These are phyloP conservation scores for Buceros bicornis DNA, from an alignment of 2,797 vertebrate species.

Conservation along the genomic window DNA sequence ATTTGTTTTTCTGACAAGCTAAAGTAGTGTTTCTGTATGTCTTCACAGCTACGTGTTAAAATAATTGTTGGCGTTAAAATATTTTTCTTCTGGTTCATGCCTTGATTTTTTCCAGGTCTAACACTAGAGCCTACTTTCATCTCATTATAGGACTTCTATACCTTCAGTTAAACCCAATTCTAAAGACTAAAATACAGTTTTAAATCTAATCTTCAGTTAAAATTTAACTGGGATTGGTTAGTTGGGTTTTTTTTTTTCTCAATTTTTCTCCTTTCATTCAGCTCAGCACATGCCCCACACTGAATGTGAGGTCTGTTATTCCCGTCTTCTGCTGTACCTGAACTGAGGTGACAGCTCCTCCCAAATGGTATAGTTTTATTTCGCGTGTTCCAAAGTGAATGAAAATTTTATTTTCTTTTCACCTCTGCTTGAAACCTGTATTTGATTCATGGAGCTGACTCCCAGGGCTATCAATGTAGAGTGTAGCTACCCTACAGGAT, in stretches of 20 bases:
- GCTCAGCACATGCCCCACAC: not conserved
- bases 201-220: not conserved
- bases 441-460: not conserved
- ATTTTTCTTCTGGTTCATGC: not conserved
- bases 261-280: not conserved
- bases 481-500: not conserved
- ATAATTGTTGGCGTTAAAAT: not conserved
- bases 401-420: not conserved
- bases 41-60: not conserved
- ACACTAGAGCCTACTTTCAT: not conserved
- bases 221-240: not conserved
- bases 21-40: not conserved
- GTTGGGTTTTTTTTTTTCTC: fast-evolving
- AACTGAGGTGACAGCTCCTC: not conserved
- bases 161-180: not conserved
- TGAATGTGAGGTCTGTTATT: not conserved
- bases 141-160: not conserved
- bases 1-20: conserved; percentile 10
- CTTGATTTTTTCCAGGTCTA: conserved; percentile 13
- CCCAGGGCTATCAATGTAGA: not conserved
- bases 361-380: not conserved
- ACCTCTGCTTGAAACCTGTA: not conserved
- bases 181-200: not conserved
- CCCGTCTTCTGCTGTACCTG: not conserved
- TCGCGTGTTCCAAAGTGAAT: not conserved